Conservation (phyloP, 2,113 vertebrate species). For the Apteryx owenii region DNA sequence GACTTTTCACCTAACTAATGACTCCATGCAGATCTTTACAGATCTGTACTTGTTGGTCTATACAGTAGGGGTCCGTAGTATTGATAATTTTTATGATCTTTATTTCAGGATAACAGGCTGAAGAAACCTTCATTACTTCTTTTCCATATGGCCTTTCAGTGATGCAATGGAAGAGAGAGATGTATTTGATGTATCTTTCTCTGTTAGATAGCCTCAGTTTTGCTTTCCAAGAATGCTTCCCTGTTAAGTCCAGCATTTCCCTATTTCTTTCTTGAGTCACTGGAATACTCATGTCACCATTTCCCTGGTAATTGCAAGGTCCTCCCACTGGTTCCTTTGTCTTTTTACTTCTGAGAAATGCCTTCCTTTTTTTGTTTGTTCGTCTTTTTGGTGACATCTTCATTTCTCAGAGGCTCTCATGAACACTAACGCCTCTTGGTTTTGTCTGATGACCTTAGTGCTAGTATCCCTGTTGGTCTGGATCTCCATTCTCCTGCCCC, state of each 20-base stretch:
- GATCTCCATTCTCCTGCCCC: background rate
- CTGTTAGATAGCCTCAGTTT: background rate
- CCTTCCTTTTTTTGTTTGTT: background rate
- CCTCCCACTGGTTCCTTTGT: background rate
- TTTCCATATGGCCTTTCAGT: background rate
- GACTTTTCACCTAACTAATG: background rate
- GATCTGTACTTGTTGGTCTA: background rate
- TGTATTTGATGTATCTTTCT: background rate
- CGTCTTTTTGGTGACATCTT: background rate
- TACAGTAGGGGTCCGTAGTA: background rate
- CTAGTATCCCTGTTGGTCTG: background rate
- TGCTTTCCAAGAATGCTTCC: conserved; percentile 39
- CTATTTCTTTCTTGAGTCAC: conserved; percentile 19
- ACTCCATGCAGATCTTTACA: background rate
- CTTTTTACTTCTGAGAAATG: background rate
- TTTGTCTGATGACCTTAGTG: background rate
- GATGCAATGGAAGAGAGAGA: background rate
- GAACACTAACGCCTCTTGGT: background rate
- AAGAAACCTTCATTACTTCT: background rate
- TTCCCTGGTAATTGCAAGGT: background rate
- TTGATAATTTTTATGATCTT: background rate
- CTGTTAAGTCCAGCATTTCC: background rate
- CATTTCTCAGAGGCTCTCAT: background rate
- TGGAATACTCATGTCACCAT: background rate
- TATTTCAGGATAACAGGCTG: background rate